Evolutionary conservation across 2,888 invertebrate species (phyloP).

Genomic region (Gymnoscelis rufifasciata): DNA sequence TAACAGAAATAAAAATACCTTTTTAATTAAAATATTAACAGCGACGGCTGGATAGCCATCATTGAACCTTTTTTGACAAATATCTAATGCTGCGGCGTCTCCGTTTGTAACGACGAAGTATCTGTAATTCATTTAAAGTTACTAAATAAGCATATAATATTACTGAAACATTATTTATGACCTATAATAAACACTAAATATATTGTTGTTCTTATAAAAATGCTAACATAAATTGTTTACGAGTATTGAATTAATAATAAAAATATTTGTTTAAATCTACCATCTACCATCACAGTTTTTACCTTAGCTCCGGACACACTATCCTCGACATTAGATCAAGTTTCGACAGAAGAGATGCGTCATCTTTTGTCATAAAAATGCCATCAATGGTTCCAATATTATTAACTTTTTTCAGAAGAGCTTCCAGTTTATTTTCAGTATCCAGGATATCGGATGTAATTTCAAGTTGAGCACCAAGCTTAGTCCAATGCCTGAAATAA

Average conservation of each 20-base stretch:
- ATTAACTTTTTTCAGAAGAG: neutral
- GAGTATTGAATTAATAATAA: no score
- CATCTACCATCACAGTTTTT: no score
- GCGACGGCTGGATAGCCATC: conserved; percentile 7
- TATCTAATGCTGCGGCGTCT: neutral
- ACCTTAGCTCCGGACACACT: conserved; percentile 6
- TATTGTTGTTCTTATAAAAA: no score
- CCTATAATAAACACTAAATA: no score
- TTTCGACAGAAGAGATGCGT: conserved; percentile 3
- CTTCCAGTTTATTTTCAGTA: neutral
- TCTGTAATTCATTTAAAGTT: no score
- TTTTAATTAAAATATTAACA: no score
- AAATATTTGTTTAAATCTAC: no score
- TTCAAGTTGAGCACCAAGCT: conserved; percentile 1
- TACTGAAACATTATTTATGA: no score
- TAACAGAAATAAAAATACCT: no score
- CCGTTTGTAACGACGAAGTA: conserved; percentile 13
- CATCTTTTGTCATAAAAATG: conserved; percentile 9
- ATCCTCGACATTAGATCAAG: conserved; percentile 11
- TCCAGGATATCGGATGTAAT: neutral
- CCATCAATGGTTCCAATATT: conserved; percentile 5
- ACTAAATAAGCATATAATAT: no score
- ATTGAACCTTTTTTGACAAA: conserved; percentile 8
- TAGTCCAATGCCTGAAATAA: conserved; percentile 10
- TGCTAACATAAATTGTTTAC: no score